Evolutionary conservation across 2,888 invertebrate species (phyloP).

Genomic region (Polyommatus icarus): DNA sequence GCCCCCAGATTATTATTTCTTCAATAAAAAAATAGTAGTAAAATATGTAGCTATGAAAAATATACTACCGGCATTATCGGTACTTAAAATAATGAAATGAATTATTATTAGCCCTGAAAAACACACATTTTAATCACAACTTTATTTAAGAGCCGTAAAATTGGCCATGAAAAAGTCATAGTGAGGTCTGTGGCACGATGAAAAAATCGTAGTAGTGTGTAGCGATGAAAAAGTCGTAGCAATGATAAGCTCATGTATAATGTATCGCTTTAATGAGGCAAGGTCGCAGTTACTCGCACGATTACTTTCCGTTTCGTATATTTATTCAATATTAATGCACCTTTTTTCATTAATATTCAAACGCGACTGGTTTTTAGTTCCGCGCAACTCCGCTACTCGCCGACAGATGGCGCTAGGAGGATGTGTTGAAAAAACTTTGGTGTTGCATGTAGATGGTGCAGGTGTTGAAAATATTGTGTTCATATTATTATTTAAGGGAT

Average conservation of each 20-base stretch:
- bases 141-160: background rate
- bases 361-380: constrained; percentile 49
- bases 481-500: background rate
- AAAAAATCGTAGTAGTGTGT: constrained; percentile 21
- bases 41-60: too few species aligned
- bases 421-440: background rate
- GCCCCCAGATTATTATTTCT: too few species aligned
- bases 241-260: constrained; percentile 74
- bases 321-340: constrained; percentile 29
- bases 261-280: constrained; percentile 75
- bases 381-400: constrained; percentile 61
- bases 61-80: too few species aligned
- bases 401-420: constrained; percentile 62
- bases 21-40: too few species aligned
- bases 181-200: background rate
- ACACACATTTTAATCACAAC: background rate
- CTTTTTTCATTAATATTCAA: constrained; percentile 3
- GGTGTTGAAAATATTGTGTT: background rate
- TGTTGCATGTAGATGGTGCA: background rate
- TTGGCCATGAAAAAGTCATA: background rate
- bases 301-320: constrained; percentile 33
- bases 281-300: constrained; percentile 57
- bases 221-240: constrained; percentile 43
- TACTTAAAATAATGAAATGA: too few species aligned
- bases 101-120: background rate